Evolutionary conservation across 2,113 vertebrate genomes (phyloP).

Genomic region (Seriola quinqueradiata): DNA sequence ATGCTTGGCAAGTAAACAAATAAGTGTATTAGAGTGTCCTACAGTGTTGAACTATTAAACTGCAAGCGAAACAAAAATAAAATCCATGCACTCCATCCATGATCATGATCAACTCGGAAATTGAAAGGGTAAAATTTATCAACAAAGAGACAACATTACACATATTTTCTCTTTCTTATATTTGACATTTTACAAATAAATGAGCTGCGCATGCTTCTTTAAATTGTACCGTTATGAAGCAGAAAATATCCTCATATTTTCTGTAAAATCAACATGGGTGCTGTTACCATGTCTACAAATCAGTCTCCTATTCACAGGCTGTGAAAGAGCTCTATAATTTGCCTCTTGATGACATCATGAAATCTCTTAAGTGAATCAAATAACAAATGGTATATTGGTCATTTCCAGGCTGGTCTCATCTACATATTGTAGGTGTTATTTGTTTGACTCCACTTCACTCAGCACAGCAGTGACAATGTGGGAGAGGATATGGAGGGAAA

Average conservation of each 20-base stretch:
- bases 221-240: conserved; percentile 15
- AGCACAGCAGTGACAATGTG: conserved; percentile 41
- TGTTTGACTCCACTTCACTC: conserved; percentile 62
- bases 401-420: conserved; percentile 53
- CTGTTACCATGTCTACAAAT: conserved; percentile 51
- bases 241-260: conserved; percentile 38
- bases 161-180: background rate
- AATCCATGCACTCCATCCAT: background rate
- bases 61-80: background rate
- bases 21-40: no score
- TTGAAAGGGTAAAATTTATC: background rate
- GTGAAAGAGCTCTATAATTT: conserved; percentile 57
- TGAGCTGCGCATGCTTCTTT: conserved; percentile 8
- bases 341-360: conserved; percentile 46
- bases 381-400: conserved; percentile 53
- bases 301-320: conserved; percentile 42
- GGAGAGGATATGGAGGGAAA: conserved; percentile 32
- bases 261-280: conserved; percentile 27
- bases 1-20: no score
- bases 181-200: background rate
- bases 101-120: background rate
- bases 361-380: conserved; percentile 56
- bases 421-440: conserved; percentile 53
- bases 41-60: no score
- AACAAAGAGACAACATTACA: background rate